Percentiles rank a stretch among this genome's conserved stretches.
Evolutionary conservation across 2,113 vertebrate species (phyloP).

Genomic region (Seriola rivoliana): DNA sequence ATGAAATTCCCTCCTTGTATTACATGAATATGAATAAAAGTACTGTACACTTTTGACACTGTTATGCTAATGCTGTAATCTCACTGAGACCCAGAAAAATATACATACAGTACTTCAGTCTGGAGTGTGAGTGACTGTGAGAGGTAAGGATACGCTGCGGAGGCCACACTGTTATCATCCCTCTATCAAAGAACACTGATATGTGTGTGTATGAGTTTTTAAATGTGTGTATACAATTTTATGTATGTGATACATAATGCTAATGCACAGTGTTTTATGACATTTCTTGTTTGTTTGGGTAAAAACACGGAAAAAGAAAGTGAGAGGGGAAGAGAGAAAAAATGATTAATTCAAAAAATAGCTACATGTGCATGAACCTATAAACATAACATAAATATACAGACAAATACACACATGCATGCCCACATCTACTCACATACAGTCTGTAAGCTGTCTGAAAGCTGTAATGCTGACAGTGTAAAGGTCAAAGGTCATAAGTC

Average conservation of each 20-base stretch:
- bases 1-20: no score
- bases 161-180: background rate
- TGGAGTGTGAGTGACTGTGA: background rate
- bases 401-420: background rate
- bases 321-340: background rate
- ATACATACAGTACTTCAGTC: background rate
- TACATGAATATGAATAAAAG: no score
- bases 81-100: background rate
- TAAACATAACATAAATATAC: background rate
- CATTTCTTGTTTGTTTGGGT: background rate
- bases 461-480: conserved; percentile 66
- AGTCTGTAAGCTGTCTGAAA: conserved; percentile 1
- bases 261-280: background rate
- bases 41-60: no score
- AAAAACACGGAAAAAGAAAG: background rate
- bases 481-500: conserved; percentile 69
- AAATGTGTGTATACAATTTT: background rate
- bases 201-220: background rate
- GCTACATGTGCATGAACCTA: background rate
- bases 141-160: background rate
- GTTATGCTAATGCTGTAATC: no score
- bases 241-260: background rate
- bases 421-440: background rate
- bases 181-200: background rate
- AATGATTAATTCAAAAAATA: background rate